Base-by-base conservation (phyloP, 2,113 vertebrate genomes). In the Chamaetylas fuelleborni region DNA sequence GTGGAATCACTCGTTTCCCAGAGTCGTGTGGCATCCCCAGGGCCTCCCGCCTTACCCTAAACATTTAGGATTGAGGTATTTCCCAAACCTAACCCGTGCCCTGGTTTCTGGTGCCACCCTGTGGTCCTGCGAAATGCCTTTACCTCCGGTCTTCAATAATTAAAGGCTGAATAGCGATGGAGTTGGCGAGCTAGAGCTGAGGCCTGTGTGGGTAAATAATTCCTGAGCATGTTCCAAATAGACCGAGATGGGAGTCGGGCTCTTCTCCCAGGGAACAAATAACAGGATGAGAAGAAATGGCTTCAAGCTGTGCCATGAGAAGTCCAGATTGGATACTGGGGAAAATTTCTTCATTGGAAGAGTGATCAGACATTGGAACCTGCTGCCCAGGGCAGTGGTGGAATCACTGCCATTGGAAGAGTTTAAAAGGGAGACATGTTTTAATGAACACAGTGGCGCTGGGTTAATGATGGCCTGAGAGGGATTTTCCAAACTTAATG, bases 31-130 rank as follows among this genome's bases (percentile, higher is more conserved):
- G 12, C 54, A n/a, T 13, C 6, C 36, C 26, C n/a, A 5, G 33
- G 1, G 5, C 45, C 28, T 57, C 42, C 57, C 33, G 7, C 33
- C 33, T 62, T 31, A 9, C 15, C 38, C 7, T 43, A 26, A 33
- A 26, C 17, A 6, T 5, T 12, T 26, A 8, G 20, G 53, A 23
- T 19, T 11, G 4, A 43, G 18, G 5, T 22, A 8, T 3, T 26
- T 6, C 14, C 40, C 51, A 31, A 33, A 9, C 5, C 16, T 15
- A 6, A 38, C 6, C 48, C 15, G 3, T 56, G 6, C 7, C 50
- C 33, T 65, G 81, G 64, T 62, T 93, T 77, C 56, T 92, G 69
- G 43, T 88, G 95, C 95, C 96, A 80, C 66, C 95, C 70, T 26
- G 85, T 74, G 96, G 86, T 48, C 19, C 53, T 7, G 6, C 3